Evolutionary conservation across 2,888 invertebrate genomes (phyloP).

Genomic region (Cheilosia scutellata): DNA sequence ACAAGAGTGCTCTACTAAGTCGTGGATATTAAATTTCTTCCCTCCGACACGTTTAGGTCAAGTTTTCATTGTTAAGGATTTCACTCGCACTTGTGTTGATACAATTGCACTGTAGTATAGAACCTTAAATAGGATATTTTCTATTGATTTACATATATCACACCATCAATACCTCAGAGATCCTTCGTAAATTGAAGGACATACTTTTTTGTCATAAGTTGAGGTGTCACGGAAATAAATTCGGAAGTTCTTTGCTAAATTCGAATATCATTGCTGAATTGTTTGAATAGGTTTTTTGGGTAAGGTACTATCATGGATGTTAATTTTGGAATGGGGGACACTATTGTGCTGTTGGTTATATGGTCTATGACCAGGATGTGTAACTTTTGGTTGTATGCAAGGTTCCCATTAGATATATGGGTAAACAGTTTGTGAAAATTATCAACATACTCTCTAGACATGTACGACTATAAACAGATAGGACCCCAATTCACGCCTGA

Average conservation of each 20-base stretch:
- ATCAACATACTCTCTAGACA: too few species aligned
- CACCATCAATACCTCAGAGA: background rate
- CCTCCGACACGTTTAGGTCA: constrained; percentile 11
- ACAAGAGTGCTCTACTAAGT: constrained; percentile 15
- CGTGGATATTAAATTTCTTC: constrained; percentile 13
- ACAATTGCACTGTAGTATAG: too few species aligned
- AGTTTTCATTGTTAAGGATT: constrained; percentile 11
- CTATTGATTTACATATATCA: background rate
- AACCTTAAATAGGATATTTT: background rate
- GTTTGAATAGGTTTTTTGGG: background rate
- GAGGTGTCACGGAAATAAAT: background rate
- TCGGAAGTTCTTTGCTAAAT: background rate
- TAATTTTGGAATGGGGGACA: too few species aligned
- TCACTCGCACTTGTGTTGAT: background rate
- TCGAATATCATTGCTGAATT: background rate
- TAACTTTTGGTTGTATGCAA: too few species aligned
- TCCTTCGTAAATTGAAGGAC: background rate
- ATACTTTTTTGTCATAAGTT: background rate
- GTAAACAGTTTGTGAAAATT: too few species aligned
- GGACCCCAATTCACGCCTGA: too few species aligned
- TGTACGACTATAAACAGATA: too few species aligned
- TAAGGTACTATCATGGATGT: too few species aligned
- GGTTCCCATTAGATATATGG: too few species aligned
- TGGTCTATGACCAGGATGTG: too few species aligned
- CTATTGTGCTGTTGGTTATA: too few species aligned